Percentiles rank a stretch among this genome's conserved stretches.
phyloP scores from a whole-genome alignment of 1,140 invertebrate genomes.

The Eciton burchellii region DNA sequence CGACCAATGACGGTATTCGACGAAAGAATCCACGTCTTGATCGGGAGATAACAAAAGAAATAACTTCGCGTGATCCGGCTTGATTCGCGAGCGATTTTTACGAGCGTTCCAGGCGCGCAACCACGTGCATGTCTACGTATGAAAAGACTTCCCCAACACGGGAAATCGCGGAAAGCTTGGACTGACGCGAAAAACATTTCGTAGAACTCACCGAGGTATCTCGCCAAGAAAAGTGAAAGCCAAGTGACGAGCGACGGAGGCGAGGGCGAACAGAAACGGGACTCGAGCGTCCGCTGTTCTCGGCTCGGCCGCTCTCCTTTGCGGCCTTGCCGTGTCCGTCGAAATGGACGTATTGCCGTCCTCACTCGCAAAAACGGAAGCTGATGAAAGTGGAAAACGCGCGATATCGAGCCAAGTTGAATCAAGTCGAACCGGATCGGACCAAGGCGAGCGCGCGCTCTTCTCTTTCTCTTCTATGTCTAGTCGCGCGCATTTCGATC shows the following conservation, averaged over 20 bases:
- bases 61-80: too few relatives aligned
- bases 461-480: constrained; percentile 18
- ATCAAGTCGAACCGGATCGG: neutral
- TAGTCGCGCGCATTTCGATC: neutral
- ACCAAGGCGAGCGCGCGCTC: neutral
- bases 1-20: neutral
- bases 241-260: neutral
- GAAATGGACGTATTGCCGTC: neutral
- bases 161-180: constrained; percentile 5
- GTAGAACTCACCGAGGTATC: constrained; percentile 16
- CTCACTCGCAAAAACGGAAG: constrained; percentile 58
- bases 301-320: neutral
- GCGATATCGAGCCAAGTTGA: neutral
- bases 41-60: too few relatives aligned
- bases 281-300: neutral
- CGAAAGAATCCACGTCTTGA: neutral
- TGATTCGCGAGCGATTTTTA: too few relatives aligned
- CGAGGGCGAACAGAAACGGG: neutral
- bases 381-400: constrained; percentile 62
- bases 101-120: too few relatives aligned
- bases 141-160: neutral
- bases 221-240: constrained; percentile 49
- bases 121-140: too few relatives aligned
- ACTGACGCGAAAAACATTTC: neutral
- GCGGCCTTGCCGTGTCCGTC: constrained; percentile 16